Base-by-base conservation (phyloP, 2,113 vertebrate species). In the Poeciliopsis turrubarensis region DNA sequence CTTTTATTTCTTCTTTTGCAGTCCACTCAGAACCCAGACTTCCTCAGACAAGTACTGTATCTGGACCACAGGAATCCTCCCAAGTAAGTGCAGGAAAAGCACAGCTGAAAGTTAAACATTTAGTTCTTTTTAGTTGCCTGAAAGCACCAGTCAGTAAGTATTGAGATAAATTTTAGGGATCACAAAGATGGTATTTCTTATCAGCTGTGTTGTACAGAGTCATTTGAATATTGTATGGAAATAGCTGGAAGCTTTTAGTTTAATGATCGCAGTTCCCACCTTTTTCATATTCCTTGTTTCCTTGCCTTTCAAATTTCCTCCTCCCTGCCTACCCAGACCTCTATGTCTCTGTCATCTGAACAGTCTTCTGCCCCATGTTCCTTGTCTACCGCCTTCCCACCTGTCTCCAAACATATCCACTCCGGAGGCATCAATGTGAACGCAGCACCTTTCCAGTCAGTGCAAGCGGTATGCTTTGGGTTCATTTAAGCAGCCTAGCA, bases 371-470 rank as follows among this genome's bases (percentile, higher is more conserved):
- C 94, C 80, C 93, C 96, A 30, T 97, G 97, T 80, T 94, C 97
- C 63, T 94, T 98, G 95, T 96, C 97, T 81, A 66, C 96, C 94
- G 96, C 94, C 86, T 99, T 98, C 92, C 97, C 97, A 92, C 94
- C 96, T 85, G 96, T 96, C 79, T 94, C 97, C 89, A 99, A 99
- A 93, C 95, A 97, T 82, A 94, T 97, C 88, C 97, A 97, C 82
- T 97, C 95, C 92, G 97, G 97, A 12, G 97, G 97, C 87, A 98
- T 98, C 94, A 99, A 99, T 85, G 97, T 99, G 86, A 99, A 99
- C 80, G 98, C 98, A 88, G 97, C 98, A 92, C 97, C 98, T 94
- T 99, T 99, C 97, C 98, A 99, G 31, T 99, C 97, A 94, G 98
- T 99, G 96, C 97, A 99, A 89, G 97, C 98, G 94, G 98, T 99